These are phyloP conservation scores for Callinectes sapidus DNA, from an alignment of 2,888 invertebrate genomes.

Conservation along the genomic window DNA sequence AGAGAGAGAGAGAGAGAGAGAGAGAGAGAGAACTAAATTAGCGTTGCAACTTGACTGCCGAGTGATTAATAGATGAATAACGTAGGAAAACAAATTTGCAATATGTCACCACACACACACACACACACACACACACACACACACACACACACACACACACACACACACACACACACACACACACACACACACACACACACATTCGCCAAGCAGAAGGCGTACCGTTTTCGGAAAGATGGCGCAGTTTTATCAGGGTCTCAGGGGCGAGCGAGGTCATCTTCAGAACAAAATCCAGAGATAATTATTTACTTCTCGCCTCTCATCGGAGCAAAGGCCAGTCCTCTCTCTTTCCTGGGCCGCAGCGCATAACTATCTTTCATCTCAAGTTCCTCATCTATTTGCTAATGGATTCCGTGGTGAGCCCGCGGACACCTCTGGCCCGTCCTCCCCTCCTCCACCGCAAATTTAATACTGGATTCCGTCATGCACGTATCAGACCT, in stretches of 20 bases:
- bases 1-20: too few relatives aligned
- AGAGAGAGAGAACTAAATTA: not conserved
- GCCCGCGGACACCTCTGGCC: slow-evolving; percentile 29
- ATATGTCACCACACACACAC: not conserved
- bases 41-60: not conserved
- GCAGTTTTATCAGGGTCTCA: not conserved
- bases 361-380: slow-evolving; percentile 20
- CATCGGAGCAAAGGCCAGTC: slow-evolving; percentile 15
- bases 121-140: slow-evolving; percentile 25
- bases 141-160: slow-evolving; percentile 30
- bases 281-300: not conserved
- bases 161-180: slow-evolving; percentile 38
- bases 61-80: not conserved
- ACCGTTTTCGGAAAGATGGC: not conserved
- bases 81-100: not conserved
- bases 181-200: slow-evolving; percentile 42
- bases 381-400: slow-evolving; percentile 16
- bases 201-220: not conserved
- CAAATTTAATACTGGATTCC: slow-evolving; percentile 18
- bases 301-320: slow-evolving; percentile 26
- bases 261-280: not conserved
- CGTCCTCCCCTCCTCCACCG: not conserved
- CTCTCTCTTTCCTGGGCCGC: not conserved
- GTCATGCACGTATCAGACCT: slow-evolving; percentile 42
- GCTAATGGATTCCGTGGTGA: slow-evolving; percentile 34